Base-by-base conservation (phyloP, 2,888 invertebrate species). In the Aphidoletes aphidimyza region DNA sequence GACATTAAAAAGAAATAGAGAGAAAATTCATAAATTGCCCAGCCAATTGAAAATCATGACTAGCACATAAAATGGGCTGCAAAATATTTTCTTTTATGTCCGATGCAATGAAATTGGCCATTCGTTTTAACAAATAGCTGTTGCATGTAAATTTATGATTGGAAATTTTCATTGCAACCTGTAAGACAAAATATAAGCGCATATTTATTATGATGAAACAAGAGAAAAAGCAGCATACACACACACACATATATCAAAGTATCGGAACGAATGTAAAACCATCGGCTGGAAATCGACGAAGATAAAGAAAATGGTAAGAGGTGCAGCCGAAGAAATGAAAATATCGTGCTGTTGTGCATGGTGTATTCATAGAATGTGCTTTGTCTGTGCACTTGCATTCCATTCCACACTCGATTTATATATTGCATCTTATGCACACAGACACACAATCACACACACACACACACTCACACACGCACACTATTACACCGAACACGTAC, bases 351-450 rank as follows among this genome's bases (percentile, higher is more conserved):
- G 69, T 69, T 69, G 26, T 30, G 26, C 69, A 30, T 69, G 69
- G 69, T 69, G 69, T 30, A 69, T 69, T 69, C 30, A 69, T 69
- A 69, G 34, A 69, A 69, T 69, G 26, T 30, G 69, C n/a, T 69
- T 69, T 69, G 69, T 69, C 69, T 69, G 69, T 69, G 30, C 69
- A 69, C 69, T 69, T 69, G 69, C 69, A 69, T 54, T 54, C 54
- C 69, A 69, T 69, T 69, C 54, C 54, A 54, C 22, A 22, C n/a
- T n/a, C 22, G 22, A n/a, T n/a, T n/a, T n/a, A n/a, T n/a, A n/a
- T n/a, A n/a, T n/a, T n/a, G n/a, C n/a, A n/a, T n/a, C n/a, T n/a
- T n/a, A n/a, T n/a, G n/a, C 54, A 17, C 47, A 17, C 47, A 47
- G 9, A 22, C 22, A 22, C n/a, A 22, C 22, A 11, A 6, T 6